Evolutionary conservation across 2,888 invertebrate species (phyloP).

Genomic region (Eupithecia centaureata): DNA sequence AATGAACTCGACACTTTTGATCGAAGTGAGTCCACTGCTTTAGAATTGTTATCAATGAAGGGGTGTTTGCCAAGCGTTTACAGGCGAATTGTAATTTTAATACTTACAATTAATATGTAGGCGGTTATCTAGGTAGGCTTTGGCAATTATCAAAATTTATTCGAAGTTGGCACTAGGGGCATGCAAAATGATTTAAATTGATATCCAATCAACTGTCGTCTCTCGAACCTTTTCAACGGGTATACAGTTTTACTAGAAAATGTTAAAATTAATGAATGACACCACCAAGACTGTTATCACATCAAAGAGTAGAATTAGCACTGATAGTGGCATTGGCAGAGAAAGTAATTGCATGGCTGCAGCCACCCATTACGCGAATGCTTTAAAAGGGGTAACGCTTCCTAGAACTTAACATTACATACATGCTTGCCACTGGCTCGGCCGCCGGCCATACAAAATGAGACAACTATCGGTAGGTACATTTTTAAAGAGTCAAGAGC

Average conservation of each 20-base stretch:
- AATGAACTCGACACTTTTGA: no score
- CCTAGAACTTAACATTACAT: slow-evolving; percentile 71
- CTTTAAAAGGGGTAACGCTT: slow-evolving; percentile 77
- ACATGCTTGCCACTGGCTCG: slow-evolving; percentile 62
- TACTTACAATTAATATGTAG: no score
- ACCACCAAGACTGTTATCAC: slow-evolving; percentile 10
- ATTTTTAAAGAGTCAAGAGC: slow-evolving; percentile 15
- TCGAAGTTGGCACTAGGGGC: no score
- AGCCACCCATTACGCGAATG: slow-evolving; percentile 71
- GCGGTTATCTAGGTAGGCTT: no score
- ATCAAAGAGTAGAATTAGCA: slow-evolving; percentile 25
- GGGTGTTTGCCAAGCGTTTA: no score
- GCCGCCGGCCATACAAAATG: slow-evolving; percentile 73
- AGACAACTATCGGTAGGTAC: slow-evolving; percentile 80
- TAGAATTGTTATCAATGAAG: no score
- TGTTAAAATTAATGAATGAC: neutral
- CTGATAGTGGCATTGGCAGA: slow-evolving; percentile 61
- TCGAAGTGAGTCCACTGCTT: no score
- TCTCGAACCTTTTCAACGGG: neutral
- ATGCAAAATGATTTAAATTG: no score
- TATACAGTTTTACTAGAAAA: neutral
- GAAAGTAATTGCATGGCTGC: slow-evolving; percentile 72
- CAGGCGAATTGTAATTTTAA: no score
- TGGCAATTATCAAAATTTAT: no score
- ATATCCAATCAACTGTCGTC: neutral